Conservation (phyloP, 2,797 vertebrate species). For the Cygnus olor region DNA sequence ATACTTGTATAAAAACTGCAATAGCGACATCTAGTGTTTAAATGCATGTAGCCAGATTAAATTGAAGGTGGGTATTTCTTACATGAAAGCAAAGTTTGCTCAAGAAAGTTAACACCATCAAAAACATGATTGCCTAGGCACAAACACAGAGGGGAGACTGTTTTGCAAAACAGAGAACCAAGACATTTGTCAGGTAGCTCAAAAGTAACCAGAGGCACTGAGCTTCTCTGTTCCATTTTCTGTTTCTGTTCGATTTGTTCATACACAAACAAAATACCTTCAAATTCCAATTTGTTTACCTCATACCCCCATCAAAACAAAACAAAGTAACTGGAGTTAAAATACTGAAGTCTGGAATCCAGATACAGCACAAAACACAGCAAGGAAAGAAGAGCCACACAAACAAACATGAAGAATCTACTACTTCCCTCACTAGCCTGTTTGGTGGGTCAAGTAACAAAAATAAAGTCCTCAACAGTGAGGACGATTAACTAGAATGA, state of each 20-base stretch:
- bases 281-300: neutral
- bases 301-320: neutral
- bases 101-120: neutral
- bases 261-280: neutral
- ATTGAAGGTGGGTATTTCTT: neutral
- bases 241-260: neutral
- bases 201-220: neutral
- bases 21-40: conserved; percentile 79
- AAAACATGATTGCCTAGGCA: neutral
- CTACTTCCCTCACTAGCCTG: neutral
- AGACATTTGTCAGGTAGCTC: neutral
- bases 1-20: neutral
- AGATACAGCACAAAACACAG: neutral
- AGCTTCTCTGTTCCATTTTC: neutral
- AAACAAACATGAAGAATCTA: neutral
- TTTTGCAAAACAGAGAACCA: neutral
- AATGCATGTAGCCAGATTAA: neutral
- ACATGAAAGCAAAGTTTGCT: neutral
- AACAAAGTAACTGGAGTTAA: neutral
- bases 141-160: neutral
- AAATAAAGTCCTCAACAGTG: neutral
- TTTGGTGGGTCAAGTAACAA: neutral
- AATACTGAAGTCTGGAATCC: neutral
- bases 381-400: neutral
- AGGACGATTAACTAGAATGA: neutral